Percentiles rank a stretch among this genome's conserved stretches.
Evolutionary conservation across 1,140 invertebrate species (phyloP).

Genomic region (Trichoplusia ni): DNA sequence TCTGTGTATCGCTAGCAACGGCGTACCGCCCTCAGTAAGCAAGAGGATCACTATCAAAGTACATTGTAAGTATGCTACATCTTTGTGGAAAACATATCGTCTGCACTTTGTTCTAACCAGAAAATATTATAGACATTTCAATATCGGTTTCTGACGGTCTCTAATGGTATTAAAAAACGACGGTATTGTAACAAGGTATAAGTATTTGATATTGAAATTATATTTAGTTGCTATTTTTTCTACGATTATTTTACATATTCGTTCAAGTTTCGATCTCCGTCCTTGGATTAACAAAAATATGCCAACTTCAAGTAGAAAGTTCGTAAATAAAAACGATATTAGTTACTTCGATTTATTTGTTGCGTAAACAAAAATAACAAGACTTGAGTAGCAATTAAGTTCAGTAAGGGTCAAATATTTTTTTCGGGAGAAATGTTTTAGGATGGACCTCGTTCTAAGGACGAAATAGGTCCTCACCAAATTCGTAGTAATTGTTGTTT

Average conservation of each 20-base stretch:
- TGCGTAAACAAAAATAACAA: background rate
- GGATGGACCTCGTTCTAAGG: constrained; percentile 20
- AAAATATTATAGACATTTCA: no score
- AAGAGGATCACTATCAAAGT: constrained; percentile 92
- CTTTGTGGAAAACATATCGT: no score
- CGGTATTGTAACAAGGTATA: no score
- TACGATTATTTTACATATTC: background rate
- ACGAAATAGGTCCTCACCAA: constrained; percentile 50
- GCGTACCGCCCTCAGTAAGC: constrained; percentile 90
- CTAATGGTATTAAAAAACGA: no score
- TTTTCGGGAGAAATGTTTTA: constrained; percentile 29
- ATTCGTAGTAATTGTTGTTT: constrained; percentile 67
- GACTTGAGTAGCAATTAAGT: constrained; percentile 1
- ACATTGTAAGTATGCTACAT: constrained; percentile 87
- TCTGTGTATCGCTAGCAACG: constrained; percentile 92
- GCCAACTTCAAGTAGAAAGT: no score
- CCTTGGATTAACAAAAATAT: background rate
- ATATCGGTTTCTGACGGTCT: no score
- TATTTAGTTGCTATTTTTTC: no score
- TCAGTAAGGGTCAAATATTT: constrained; percentile 13
- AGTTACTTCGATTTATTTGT: background rate
- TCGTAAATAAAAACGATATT: no score
- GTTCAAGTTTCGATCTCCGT: background rate
- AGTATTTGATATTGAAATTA: no score
- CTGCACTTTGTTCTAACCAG: no score